phyloP scores from a whole-genome alignment of 2,888 invertebrate species.

The Sesia apiformis region DNA sequence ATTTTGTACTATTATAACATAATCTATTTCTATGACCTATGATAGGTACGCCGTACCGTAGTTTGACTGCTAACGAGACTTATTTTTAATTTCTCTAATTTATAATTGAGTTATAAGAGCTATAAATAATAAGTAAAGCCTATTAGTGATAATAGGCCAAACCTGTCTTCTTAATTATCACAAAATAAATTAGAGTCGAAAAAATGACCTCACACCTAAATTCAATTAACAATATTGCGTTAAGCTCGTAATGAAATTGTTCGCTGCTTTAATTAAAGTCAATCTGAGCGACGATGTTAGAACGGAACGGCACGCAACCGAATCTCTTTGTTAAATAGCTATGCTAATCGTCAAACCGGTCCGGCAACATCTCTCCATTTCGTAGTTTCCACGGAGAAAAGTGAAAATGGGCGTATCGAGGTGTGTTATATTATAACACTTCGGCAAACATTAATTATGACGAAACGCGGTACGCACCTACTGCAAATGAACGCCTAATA shows the following conservation, averaged over 20 bases:
- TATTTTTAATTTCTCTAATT: too few species aligned
- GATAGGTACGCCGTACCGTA: too few species aligned
- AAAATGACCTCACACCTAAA: too few species aligned
- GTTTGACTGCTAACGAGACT: too few species aligned
- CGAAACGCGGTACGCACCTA: conserved; percentile 1
- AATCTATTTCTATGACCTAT: too few species aligned
- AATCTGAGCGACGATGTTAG: neutral
- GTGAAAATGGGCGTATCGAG: conserved; percentile 42
- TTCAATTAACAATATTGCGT: conserved; percentile 8
- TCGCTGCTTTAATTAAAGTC: neutral
- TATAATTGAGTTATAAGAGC: too few species aligned
- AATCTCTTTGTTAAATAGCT: conserved; percentile 21
- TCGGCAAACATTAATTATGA: conserved; percentile 9
- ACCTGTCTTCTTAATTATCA: too few species aligned
- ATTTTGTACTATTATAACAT: too few species aligned
- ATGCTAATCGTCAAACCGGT: conserved; percentile 34
- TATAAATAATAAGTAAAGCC: too few species aligned
- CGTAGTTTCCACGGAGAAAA: conserved; percentile 43
- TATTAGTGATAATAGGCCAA: too few species aligned
- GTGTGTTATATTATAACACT: conserved; percentile 15
- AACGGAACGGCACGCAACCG: conserved; percentile 9
- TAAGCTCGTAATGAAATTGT: conserved; percentile 29
- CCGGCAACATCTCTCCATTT: conserved; percentile 15
- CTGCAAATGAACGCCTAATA: neutral
- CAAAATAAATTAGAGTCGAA: too few species aligned